Evolutionary conservation across 2,888 invertebrate genomes (phyloP), one percentile per base, ranked within the genome.

Genomic region (Drosophila demipolita): DNA sequence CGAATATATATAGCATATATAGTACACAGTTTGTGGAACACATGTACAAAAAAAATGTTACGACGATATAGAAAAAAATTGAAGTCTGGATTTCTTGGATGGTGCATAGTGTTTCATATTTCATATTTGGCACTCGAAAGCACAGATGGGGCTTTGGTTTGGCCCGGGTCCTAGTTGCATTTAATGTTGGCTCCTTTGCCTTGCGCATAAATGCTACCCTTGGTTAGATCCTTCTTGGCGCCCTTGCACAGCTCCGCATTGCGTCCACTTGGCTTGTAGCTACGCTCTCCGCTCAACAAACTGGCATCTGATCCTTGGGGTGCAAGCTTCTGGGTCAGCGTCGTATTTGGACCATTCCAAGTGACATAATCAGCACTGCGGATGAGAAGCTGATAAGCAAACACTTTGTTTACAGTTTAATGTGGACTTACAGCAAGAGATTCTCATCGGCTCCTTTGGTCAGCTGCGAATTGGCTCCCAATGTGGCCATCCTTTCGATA

Each of bases 311-410:
- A 94, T 2, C 96, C 96, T 62, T 93, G 93, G 0, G 94, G 94
- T 1, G 94, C 50, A 38, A 92, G 91, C 66, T 93, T 92, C 23
- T 91, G 90, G 9, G 94, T 93, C 20, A 96, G 92, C 57, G 94
- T 94, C 0, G 95, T 95, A 92, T 97, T 96, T 0, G 97, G 96
- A 0, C 97, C 97, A 78, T 96, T 96, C 97, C 97, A 97, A 6
- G 97, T 95, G 57, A 97, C 94, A 90, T 97, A 97, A 90, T 97
- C 97, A 75, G 95, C 95, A 68, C 97, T 97, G 90, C 12, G 7
- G 1, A n/a, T 1, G 1, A 0, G 23, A 3, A n/a, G 1, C 1
- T 23, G 7, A 2, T 38, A 20, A 20, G 1, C 17, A 15, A 33
- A 23, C 0, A 3, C 2, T 26, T 49, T 42, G 35, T 5, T 3